phyloP scores from a whole-genome alignment of 2,888 invertebrate species.

The Eristalinus aeneus region DNA sequence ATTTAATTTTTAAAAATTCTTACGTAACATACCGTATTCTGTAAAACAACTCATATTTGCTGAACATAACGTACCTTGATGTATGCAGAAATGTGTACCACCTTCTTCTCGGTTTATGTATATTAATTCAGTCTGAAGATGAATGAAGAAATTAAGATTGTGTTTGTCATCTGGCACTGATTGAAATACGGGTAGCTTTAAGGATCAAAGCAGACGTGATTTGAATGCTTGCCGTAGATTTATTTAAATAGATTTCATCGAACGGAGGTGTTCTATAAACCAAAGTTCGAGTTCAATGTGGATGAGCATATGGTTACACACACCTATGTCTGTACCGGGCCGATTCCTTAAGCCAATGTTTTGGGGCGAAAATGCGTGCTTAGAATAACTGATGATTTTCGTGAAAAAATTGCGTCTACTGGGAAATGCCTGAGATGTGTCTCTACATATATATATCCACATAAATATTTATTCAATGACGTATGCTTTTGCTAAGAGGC shows the following conservation, averaged over 20 bases:
- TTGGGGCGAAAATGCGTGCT: conserved; percentile 6
- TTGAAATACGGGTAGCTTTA: conserved; percentile 33
- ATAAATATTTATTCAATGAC: not conserved
- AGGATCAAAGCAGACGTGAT: conserved; percentile 47
- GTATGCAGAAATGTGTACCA: not conserved
- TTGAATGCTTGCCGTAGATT: conserved; percentile 27
- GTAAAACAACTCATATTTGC: not conserved
- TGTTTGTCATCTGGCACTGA: conserved; percentile 49
- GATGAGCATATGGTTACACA: not conserved
- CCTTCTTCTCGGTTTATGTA: not conserved
- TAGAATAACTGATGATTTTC: conserved; percentile 25
- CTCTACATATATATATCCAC: not conserved
- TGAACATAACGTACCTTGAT: not conserved
- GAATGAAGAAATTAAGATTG: conserved; percentile 42
- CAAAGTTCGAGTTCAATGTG: conserved; percentile 6
- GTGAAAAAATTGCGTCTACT: not conserved
- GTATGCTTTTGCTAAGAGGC: not conserved
- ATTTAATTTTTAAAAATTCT: not conserved
- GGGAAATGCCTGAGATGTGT: not conserved
- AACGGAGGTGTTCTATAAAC: conserved; percentile 22
- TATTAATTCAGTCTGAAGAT: conserved; percentile 34
- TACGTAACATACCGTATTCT: not conserved
- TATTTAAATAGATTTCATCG: conserved; percentile 30
- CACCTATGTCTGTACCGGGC: not conserved
- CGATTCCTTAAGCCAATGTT: not conserved